Base-by-base conservation (phyloP, 2,797 vertebrate species). In the Botia kubotai region DNA sequence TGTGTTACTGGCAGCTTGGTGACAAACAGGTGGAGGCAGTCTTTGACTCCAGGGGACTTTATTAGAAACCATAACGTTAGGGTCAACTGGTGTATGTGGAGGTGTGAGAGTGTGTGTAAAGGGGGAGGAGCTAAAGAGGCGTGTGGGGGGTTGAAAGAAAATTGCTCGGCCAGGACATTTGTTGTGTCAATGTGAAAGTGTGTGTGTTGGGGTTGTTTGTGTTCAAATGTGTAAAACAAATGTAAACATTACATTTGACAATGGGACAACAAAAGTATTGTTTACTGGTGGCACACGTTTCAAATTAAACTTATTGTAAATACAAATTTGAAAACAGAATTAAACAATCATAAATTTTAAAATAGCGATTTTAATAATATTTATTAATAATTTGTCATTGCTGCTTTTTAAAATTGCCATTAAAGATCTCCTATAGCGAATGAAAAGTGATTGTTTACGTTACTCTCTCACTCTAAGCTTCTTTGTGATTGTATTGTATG, bases 101-200 rank as follows among this genome's bases (percentile, higher is more conserved):
- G 75, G 65, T n/a, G 69, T 46, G 46, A 62, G 58, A 62, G 58
- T 14, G 19, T 79, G 58, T 63, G 57, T 75, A 53, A 76, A 77
- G 13, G 60, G 63, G 63, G 33, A 39, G 76, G 43, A 50, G 23
- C 23, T 58, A 5, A 5, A 29, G 60, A 43, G 21, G 8, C 4
- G 26, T 78, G 23, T 12, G 5, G 43, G 10, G 60, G 11, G 17
- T 21, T 21, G 23, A 48, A 29, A 46, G 1, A 48, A 48, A 1
- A 60, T 60, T 16, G n/a, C 36, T 53, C 19, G 55, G 23, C 67
- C 33, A 50, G 29, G 19, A 14, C 55, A 71, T 62, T 39, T 39
- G 16, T 52, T 21, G 63, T 66, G 63, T 36, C 2, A n/a, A 1
- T 60, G 33, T 57, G 10, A 46, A 46, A 11, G 43, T 46, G 11